Conservation (phyloP, 2,113 vertebrate genomes). For the Procavia capensis region DNA sequence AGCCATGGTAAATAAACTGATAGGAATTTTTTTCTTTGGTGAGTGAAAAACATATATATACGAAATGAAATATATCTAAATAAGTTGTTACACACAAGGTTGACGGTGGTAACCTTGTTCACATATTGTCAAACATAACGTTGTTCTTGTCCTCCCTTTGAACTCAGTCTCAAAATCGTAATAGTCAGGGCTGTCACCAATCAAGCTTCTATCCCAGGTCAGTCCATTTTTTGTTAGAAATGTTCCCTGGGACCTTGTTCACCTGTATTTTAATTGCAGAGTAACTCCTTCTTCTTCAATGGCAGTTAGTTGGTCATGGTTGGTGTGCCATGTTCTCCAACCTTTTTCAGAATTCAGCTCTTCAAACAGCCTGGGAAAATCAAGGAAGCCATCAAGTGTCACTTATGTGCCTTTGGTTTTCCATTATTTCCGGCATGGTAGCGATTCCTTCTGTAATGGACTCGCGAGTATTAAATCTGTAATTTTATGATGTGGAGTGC, state of each 20-base stretch:
- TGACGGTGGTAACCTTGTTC: slow-evolving; percentile 34
- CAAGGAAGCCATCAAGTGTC: slow-evolving; percentile 55
- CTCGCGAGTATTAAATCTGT: slow-evolving; percentile 14
- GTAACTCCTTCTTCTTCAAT: slow-evolving; percentile 66
- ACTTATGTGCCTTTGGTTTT: slow-evolving; percentile 24
- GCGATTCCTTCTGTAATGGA: slow-evolving; percentile 41
- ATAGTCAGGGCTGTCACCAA: slow-evolving; percentile 53
- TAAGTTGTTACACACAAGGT: neutral
- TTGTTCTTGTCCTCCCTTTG: slow-evolving; percentile 57
- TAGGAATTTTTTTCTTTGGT: neutral
- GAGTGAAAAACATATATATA: neutral
- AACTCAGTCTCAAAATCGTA: slow-evolving; percentile 48
- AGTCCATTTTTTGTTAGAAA: slow-evolving; percentile 18
- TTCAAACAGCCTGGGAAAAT: slow-evolving; percentile 65
- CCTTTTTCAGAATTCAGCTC: slow-evolving; percentile 61
- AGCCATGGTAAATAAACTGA: neutral
- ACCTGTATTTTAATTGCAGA: slow-evolving; percentile 68
- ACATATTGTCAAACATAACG: neutral
- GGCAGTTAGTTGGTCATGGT: slow-evolving; percentile 62
- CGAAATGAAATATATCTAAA: neutral
- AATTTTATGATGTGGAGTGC: slow-evolving; percentile 23
- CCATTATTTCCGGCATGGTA: slow-evolving; percentile 55
- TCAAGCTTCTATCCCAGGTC: slow-evolving; percentile 63
- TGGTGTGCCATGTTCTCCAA: slow-evolving; percentile 57
- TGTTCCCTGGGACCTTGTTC: slow-evolving; percentile 59